Percentiles rank a stretch among this genome's conserved stretches.
Evolutionary conservation across 2,113 vertebrate genomes (phyloP).

Genomic region (Hypocryptadius cinnamomeus): DNA sequence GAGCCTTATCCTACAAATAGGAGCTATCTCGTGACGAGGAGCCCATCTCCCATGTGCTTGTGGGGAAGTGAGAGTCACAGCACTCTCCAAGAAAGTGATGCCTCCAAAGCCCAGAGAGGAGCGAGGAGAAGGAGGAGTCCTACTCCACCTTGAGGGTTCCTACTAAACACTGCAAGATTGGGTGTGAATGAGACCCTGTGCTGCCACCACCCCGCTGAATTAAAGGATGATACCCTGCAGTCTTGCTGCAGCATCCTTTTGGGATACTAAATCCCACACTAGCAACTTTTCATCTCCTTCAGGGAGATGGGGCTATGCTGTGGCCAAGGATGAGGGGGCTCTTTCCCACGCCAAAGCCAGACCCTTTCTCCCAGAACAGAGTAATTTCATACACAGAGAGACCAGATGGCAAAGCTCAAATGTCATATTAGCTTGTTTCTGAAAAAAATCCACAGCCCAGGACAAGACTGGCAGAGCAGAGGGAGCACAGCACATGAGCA

Average conservation of each 20-base stretch:
- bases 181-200: background rate
- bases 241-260: background rate
- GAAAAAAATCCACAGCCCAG: background rate
- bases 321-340: background rate
- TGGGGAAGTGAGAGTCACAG: background rate
- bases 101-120: background rate
- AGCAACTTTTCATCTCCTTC: background rate
- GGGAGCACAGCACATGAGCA: background rate
- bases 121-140: background rate
- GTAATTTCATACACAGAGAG: rapidly evolving
- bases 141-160: background rate
- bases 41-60: background rate
- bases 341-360: background rate
- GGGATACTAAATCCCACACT: background rate
- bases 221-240: background rate
- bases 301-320: background rate
- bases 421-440: background rate
- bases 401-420: background rate
- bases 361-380: background rate
- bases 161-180: rapidly evolving
- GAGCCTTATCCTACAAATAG: background rate
- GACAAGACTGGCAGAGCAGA: background rate
- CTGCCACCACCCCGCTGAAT: rapidly evolving
- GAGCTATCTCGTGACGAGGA: background rate
- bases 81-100: background rate